A percentile compares a stretch with the other conserved stretches of the same genome.
These are phyloP conservation scores for Nineta flava DNA, from an alignment of 2,888 invertebrate genomes.

Conservation along the genomic window DNA sequence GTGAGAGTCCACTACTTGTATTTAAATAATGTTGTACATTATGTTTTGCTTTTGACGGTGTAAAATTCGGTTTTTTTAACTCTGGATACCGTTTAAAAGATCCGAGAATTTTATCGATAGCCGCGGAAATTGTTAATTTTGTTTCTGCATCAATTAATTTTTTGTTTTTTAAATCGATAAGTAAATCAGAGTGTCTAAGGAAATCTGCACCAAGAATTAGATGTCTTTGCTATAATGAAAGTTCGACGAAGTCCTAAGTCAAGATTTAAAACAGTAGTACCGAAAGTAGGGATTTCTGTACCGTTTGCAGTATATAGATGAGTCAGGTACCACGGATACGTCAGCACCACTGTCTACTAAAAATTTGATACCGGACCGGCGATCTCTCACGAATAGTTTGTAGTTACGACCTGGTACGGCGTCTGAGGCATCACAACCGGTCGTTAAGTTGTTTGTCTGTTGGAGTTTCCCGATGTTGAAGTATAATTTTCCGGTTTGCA, in stretches of 20 bases:
- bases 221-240: slow-evolving; percentile 11
- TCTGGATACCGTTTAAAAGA: too few species aligned
- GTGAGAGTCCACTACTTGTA: slow-evolving; percentile 18
- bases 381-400: too few species aligned
- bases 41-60: slow-evolving; percentile 14
- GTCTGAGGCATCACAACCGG: too few species aligned
- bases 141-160: slow-evolving; percentile 5
- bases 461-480: too few species aligned
- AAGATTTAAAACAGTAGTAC: background rate
- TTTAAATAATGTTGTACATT: too few species aligned
- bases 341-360: too few species aligned
- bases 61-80: background rate
- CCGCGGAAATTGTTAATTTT: background rate
- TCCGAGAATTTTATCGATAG: too few species aligned
- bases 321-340: too few species aligned
- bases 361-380: too few species aligned
- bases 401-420: too few species aligned
- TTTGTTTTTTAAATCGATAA: slow-evolving; percentile 8
- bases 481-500: too few species aligned
- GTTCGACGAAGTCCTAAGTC: slow-evolving; percentile 13
- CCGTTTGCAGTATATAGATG: background rate
- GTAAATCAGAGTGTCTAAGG: slow-evolving; percentile 8
- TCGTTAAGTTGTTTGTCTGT: too few species aligned
- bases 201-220: slow-evolving; percentile 15
- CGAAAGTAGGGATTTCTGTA: background rate